Conservation (phyloP, 2,113 vertebrate genomes). For the Aleadryas rufinucha region DNA sequence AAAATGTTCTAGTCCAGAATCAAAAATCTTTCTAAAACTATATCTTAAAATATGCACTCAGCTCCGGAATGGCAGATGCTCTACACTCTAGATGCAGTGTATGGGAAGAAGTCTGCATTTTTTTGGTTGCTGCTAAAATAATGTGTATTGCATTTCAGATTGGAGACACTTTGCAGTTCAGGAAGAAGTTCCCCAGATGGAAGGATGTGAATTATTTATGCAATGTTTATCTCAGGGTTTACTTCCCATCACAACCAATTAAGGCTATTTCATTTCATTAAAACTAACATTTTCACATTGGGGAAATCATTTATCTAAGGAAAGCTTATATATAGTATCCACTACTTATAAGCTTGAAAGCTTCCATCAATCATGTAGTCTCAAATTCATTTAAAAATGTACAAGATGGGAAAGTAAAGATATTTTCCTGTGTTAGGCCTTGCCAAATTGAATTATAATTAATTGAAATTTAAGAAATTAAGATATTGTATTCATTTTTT, state of each 20-base stretch:
- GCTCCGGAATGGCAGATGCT: conserved; percentile 5
- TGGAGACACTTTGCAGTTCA: conserved; percentile 52
- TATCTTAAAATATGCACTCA: conserved; percentile 11
- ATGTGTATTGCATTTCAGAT: conserved; percentile 40
- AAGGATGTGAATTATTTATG: conserved; percentile 77
- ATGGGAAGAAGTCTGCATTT: neutral
- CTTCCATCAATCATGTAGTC: conserved; percentile 24
- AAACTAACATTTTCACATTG: conserved; percentile 71
- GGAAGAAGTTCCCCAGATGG: conserved; percentile 73
- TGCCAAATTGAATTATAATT: conserved; percentile 29
- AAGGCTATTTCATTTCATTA: conserved; percentile 78
- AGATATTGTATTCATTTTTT: neutral
- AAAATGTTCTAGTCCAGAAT: neutral
- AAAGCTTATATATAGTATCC: conserved; percentile 57
- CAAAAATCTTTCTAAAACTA: neutral
- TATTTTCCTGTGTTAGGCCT: neutral
- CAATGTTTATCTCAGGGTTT: conserved; percentile 76
- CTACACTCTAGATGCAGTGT: neutral
- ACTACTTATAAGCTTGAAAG: conserved; percentile 46
- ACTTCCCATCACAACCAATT: conserved; percentile 78
- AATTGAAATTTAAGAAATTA: conserved; percentile 10
- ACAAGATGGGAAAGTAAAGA: conserved; percentile 5
- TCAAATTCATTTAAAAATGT: conserved; percentile 23
- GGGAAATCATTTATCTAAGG: conserved; percentile 73
- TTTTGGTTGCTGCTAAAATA: conserved; percentile 29